These are phyloP conservation scores for Adelognathus sp. DNA, from an alignment of 2,888 invertebrate genomes.

Conservation along the genomic window DNA sequence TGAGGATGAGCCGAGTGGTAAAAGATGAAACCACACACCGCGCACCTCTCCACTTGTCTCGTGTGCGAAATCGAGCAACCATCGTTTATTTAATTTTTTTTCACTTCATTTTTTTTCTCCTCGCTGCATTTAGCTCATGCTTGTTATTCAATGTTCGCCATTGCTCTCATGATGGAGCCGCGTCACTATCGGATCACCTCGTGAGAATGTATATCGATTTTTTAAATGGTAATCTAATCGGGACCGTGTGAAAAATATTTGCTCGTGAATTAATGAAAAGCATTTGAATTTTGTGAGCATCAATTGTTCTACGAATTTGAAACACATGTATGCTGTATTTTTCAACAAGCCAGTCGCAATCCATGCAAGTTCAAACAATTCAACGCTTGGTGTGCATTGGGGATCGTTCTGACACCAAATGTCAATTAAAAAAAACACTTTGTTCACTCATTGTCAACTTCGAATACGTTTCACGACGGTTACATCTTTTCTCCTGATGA, in stretches of 20 bases:
- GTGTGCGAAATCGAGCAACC: constrained; percentile 32
- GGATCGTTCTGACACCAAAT: too few relatives aligned
- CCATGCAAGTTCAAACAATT: too few relatives aligned
- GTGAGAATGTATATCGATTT: not conserved
- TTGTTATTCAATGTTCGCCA: not conserved
- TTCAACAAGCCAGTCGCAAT: too few relatives aligned
- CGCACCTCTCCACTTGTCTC: constrained; percentile 12
- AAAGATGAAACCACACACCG: constrained; percentile 31
- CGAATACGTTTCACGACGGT: too few relatives aligned
- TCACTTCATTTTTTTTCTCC: not conserved
- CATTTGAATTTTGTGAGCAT: not conserved
- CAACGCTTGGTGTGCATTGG: too few relatives aligned
- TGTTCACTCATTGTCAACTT: too few relatives aligned
- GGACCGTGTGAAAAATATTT: not conserved
- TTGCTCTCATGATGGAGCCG: not conserved
- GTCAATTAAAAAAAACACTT: too few relatives aligned
- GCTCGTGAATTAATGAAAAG: not conserved
- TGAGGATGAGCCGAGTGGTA: constrained; percentile 4
- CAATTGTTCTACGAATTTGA: not conserved
- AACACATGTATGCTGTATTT: too few relatives aligned
- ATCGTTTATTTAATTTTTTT: not conserved
- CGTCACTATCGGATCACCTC: not conserved
- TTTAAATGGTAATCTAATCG: not conserved
- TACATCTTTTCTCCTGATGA: too few relatives aligned
- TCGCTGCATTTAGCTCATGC: not conserved